Evolutionary conservation across 1,140 invertebrate species (phyloP), one percentile per base, ranked within the genome.

Genomic region (Drosophila pallidifrons): DNA sequence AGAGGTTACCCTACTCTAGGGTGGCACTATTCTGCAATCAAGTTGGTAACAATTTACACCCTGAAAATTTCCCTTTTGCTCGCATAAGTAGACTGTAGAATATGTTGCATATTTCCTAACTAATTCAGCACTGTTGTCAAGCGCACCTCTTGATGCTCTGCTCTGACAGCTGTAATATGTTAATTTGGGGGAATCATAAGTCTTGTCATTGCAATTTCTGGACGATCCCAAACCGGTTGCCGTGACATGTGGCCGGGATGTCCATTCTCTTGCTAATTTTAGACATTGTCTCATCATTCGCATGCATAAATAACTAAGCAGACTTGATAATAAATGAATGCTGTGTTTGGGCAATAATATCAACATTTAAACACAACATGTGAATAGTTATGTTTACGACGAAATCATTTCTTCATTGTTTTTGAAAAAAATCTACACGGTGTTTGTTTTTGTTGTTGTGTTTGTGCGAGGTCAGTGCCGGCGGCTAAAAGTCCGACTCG

Each of bases 401-500:
- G 20, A 79, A 59, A 54, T 43, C 11, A 59, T 46, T 60, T 46
- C 25, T 60, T 46, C 25, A 35, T 52, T 63, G 35, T 63, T 52
- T 52, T 43, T 16, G 20, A 25, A 55, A 43, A 32, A 28, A 70
- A 54, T 70, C 20, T 52, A 45, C 25, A 76, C 71, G 52, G 10
- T 41, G 20, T 25, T 25, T 25, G 0, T 25, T 25, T 25, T 25
- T 25, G 20, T 25, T 25, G 20, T 25, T 25, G 20, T 25, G 20
- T 57, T 86, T 87, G 76, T 43, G 72, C 46, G 65, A 87, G 82
- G 82, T 87, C 83, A 87, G 82, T 86, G 54, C 66, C 46, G 60
- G 54, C 51, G 60, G 67, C 61, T 59, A 69, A 11, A 11, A 52
- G 5, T 52, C 57, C 45, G 57, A 55, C 35, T 65, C n/a, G 35